Base-by-base conservation (phyloP, 2,797 vertebrate genomes). In the Amblyraja radiata region DNA sequence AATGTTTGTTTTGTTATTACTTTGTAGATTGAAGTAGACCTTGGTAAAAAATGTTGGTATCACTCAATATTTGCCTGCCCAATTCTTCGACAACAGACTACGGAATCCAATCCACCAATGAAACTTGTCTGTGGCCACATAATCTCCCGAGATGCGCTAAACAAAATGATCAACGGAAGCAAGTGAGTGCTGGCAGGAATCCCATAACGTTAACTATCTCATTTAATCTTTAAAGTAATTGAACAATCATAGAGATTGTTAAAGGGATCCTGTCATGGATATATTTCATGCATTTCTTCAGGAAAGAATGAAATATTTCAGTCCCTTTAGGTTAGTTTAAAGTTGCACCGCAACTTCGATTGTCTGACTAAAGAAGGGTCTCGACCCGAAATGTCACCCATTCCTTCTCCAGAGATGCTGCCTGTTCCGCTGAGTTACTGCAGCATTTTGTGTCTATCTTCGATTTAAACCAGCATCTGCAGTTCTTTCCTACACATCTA, bases 101-200 rank as follows among this genome's bases (percentile, higher is more conserved):
- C 97, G 94, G 97, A 97, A 94, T 97, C 96, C 94, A 97, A 97
- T 86, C 97, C 97, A 84, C 97, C 97, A 93, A 97, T 97, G 97
- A 97, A 97, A 94, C 94, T 97, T 94, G 97, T 97, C 93, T 97
- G 97, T 94, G 97, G 97, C 93, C 97, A 97, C 93, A 97, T 97
- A 95, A 97, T 97, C 95, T 97, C 97, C 93, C 97, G 97, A 96
- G 97, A 97, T 93, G 97, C 97, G 95, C 96, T 97, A 95, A 97
- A 97, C 96, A 97, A 97, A 96, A 97, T 97, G 97, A 97, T 97
- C 95, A 97, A 97, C 94, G 97, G 97, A 95, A 97, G 97, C 97
- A 97, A 97, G 97, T 97, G 96, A 97, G 97, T 97, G 80, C 76
- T 3, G 93, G 93, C 90, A 90, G 93, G 74, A 11, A 94, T 23